phyloP scores from a whole-genome alignment of 1,140 invertebrate genomes.

The Dufourea novaeangliae region DNA sequence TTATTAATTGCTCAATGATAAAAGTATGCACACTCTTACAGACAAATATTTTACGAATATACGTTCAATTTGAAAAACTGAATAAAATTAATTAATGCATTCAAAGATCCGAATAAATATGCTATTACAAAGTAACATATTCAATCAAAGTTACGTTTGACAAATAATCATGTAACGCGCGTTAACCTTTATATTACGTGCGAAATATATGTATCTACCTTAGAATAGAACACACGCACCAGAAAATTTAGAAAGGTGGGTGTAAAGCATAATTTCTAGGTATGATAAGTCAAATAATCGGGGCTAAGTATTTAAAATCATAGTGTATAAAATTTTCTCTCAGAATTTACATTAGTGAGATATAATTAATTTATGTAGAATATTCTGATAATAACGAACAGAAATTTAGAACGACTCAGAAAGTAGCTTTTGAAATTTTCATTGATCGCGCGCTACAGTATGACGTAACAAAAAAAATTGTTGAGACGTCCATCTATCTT shows the following conservation, averaged over 20 bases:
- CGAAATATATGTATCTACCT: constrained; percentile 36
- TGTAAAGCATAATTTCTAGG: neutral
- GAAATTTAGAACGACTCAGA: neutral
- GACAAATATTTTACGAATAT: neutral
- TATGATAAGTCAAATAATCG: neutral
- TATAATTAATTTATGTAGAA: neutral
- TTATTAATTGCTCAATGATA: neutral
- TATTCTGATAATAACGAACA: neutral
- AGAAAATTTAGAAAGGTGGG: constrained; percentile 17
- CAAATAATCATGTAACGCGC: constrained; percentile 12
- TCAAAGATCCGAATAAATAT: neutral
- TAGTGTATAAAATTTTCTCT: neutral
- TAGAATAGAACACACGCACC: constrained; percentile 46
- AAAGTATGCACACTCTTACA: neutral
- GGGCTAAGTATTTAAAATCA: neutral
- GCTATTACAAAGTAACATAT: neutral
- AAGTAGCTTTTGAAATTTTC: constrained; percentile 36
- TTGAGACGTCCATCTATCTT: neutral
- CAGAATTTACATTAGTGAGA: neutral
- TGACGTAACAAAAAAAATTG: constrained; percentile 26
- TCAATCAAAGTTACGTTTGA: constrained; percentile 14
- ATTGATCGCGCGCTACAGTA: constrained; percentile 20
- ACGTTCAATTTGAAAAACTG: constrained; percentile 10
- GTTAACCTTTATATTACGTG: constrained; percentile 52
- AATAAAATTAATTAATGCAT: constrained; percentile 2